These are phyloP conservation scores for Zosterops pallidus DNA, from an alignment of 2,113 vertebrate genomes.

Conservation along the genomic window DNA sequence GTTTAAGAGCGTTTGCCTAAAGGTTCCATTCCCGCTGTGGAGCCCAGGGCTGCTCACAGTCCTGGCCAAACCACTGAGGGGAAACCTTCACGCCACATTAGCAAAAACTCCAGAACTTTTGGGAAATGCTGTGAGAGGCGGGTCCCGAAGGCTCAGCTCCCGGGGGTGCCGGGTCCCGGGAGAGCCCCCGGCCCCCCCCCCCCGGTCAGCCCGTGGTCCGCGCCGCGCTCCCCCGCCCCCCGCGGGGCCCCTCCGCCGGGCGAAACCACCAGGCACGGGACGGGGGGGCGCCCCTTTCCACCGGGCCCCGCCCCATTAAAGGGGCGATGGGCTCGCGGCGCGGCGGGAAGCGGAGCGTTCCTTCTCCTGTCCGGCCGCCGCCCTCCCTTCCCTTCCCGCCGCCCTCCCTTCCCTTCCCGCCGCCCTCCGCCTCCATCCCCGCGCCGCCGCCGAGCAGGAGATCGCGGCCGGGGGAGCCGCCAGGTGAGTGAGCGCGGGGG, in stretches of 20 bases:
- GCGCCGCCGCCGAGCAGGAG: background rate
- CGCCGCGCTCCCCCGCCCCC: background rate
- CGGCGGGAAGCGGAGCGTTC: fast-evolving
- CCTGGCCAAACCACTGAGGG: background rate
- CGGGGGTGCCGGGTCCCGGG: fast-evolving
- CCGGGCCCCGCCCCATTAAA: background rate
- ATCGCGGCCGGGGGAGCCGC: background rate
- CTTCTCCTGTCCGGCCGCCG: fast-evolving
- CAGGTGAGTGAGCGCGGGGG: background rate
- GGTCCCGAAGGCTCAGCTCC: background rate
- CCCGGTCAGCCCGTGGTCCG: background rate
- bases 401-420: no score
- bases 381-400: background rate
- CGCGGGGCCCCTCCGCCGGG: background rate
- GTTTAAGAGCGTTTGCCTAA: background rate
- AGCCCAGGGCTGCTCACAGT: no score
- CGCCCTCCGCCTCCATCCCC: background rate
- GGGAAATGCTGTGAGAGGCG: fast-evolving
- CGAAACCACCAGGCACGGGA: constrained; percentile 20
- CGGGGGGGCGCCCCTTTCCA: background rate
- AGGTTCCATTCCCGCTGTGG: background rate
- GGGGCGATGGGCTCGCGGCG: background rate
- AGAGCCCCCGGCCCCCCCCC: no score
- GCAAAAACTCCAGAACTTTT: background rate
- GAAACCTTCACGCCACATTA: fast-evolving